Percentiles rank a stretch among this genome's conserved stretches.
Conservation (phyloP, 2,113 vertebrate species). For the Vombatus ursinus region DNA sequence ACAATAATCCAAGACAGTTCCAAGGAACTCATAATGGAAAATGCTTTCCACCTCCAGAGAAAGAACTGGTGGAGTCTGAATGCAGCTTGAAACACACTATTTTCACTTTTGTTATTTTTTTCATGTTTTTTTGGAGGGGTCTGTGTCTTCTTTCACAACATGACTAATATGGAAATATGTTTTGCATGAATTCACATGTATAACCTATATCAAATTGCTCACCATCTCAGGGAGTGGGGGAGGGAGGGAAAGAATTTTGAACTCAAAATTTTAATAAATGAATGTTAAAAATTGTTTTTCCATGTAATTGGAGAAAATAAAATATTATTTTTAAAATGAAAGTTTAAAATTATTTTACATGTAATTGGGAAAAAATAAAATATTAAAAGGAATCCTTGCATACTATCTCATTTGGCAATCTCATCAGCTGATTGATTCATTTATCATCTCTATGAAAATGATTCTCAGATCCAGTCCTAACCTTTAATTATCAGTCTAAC, state of each 20-base stretch:
- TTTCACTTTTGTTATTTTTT: background rate
- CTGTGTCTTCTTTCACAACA: background rate
- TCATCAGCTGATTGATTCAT: background rate
- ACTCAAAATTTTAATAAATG: background rate
- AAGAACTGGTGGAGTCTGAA: background rate
- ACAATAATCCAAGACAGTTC: background rate
- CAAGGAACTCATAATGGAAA: background rate
- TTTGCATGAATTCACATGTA: background rate
- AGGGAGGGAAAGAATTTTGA: background rate
- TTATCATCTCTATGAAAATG: background rate
- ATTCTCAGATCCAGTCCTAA: background rate
- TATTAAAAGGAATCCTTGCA: background rate
- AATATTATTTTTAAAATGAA: background rate
- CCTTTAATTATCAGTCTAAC: background rate
- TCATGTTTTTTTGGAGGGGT: background rate
- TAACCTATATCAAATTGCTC: background rate
- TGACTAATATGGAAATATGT: background rate
- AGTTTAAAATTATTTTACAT: background rate
- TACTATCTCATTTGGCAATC: background rate
- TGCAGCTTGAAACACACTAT: background rate
- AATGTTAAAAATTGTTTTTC: background rate
- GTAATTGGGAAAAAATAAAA: background rate
- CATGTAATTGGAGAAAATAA: no score
- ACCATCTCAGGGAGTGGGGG: background rate
- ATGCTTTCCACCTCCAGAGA: background rate